A percentile compares a stretch with the other conserved stretches of the same genome.
These are phyloP conservation scores for Netelia fuscicornis DNA, from an alignment of 2,888 invertebrate genomes.

Conservation along the genomic window DNA sequence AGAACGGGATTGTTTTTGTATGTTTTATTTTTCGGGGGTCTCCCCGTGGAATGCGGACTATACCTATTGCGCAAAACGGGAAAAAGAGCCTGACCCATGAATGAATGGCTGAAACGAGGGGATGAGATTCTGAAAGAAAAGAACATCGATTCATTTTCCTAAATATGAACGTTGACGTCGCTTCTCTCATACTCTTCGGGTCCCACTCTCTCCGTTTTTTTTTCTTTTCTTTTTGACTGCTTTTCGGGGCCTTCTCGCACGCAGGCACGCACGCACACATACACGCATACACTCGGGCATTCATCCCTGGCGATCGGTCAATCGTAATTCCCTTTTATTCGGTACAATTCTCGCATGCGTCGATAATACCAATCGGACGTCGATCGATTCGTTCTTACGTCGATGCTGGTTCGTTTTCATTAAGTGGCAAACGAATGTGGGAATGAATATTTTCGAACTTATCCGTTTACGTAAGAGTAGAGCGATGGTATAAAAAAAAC, in stretches of 20 bases:
- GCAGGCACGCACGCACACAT: neutral
- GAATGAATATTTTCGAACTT: neutral
- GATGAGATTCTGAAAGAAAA: constrained; percentile 84
- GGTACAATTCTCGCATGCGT: constrained; percentile 17
- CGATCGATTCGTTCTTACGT: neutral
- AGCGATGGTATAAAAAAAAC: neutral
- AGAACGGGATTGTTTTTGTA: constrained; percentile 28
- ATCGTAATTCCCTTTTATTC: neutral
- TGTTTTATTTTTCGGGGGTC: constrained; percentile 70
- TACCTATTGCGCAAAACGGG: constrained; percentile 85
- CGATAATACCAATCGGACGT: neutral
- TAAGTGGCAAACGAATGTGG: neutral
- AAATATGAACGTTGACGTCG: constrained; percentile 28
- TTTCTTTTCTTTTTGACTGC: constrained; percentile 11
- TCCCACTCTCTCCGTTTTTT: constrained; percentile 34
- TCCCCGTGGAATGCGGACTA: constrained; percentile 74
- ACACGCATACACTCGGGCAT: constrained; percentile 34
- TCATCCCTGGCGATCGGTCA: neutral
- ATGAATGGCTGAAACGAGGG: constrained; percentile 85
- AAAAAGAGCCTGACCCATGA: constrained; percentile 85
- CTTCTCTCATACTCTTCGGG: constrained; percentile 21
- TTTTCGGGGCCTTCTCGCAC: constrained; percentile 38
- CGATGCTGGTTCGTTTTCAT: neutral
- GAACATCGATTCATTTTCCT: constrained; percentile 82
- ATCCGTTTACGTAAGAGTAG: neutral